These are phyloP conservation scores for Drosophila bocqueti DNA, from an alignment of 1,140 invertebrate genomes.

Conservation along the genomic window DNA sequence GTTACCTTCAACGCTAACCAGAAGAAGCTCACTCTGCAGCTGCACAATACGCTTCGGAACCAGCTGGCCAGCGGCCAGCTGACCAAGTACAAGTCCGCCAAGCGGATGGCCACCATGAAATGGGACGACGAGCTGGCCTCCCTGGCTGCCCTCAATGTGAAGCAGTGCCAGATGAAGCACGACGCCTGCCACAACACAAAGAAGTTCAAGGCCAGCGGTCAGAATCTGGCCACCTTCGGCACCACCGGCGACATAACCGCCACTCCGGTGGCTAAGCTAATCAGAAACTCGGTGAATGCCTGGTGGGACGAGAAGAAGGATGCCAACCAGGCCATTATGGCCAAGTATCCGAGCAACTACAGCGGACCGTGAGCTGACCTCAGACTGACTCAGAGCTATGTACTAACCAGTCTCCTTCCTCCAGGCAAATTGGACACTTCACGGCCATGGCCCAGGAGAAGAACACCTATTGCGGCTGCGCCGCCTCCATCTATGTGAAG, in stretches of 20 bases:
- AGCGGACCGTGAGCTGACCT: conserved; percentile 38
- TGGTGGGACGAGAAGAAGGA: conserved; percentile 66
- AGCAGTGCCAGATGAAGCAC: conserved; percentile 65
- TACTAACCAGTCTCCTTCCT: neutral
- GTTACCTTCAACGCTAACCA: neutral
- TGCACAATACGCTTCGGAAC: conserved; percentile 59
- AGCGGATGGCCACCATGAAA: conserved; percentile 75
- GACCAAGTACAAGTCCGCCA: conserved; percentile 51
- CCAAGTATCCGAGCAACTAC: conserved; percentile 50
- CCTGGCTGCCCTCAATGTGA: conserved; percentile 70
- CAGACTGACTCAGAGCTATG: too few relatives aligned
- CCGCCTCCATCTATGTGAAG: conserved; percentile 40
- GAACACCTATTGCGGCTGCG: conserved; percentile 65
- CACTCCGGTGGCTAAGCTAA: conserved; percentile 52
- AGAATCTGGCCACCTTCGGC: conserved; percentile 72
- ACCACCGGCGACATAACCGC: conserved; percentile 62
- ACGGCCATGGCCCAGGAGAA: conserved; percentile 63
- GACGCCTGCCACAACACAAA: conserved; percentile 74
- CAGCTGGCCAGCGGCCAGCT: conserved; percentile 59
- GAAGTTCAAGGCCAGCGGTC: conserved; percentile 63
- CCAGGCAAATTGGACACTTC: conserved; percentile 64
- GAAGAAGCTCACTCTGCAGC: neutral
- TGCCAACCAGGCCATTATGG: conserved; percentile 50
- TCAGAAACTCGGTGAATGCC: conserved; percentile 8
- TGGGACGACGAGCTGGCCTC: conserved; percentile 74